phyloP scores from a whole-genome alignment of 2,888 invertebrate genomes.

The Oxyteleia sp. region DNA sequence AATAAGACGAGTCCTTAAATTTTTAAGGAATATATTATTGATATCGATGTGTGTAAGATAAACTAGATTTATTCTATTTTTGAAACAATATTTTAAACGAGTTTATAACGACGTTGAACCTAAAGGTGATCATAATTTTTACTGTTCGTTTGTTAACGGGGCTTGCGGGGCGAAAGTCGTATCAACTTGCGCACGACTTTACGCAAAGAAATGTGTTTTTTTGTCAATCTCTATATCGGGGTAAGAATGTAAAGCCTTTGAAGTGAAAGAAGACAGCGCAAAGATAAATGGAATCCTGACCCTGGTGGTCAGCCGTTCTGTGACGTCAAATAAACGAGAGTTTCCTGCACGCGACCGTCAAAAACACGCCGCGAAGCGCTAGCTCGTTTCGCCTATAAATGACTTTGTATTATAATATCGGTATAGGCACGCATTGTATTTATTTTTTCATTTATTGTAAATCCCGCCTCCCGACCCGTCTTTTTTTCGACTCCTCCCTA shows the following conservation, averaged over 20 bases:
- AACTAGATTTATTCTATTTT: conserved; percentile 64
- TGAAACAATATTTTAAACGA: conserved; percentile 57
- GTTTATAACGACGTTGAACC: conserved; percentile 61
- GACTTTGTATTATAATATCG: conserved; percentile 85
- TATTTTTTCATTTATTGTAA: conserved; percentile 85
- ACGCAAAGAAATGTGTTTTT: conserved; percentile 13
- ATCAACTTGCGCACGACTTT: not conserved
- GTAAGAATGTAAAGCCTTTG: conserved; percentile 18
- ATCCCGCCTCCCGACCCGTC: conserved; percentile 74
- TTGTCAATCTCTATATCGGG: conserved; percentile 16
- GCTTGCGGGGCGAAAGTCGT: conserved; percentile 10
- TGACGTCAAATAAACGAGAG: conserved; percentile 68
- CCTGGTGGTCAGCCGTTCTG: conserved; percentile 50
- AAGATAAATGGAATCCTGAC: conserved; percentile 14
- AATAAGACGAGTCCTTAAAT: conserved; percentile 52
- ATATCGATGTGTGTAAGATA: conserved; percentile 63
- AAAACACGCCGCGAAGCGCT: conserved; percentile 51
- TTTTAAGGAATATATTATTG: conserved; percentile 69
- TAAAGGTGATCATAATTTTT: conserved; percentile 53
- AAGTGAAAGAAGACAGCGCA: conserved; percentile 13
- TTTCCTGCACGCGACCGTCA: conserved; percentile 51
- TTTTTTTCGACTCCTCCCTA: conserved; percentile 15
- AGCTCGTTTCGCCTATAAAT: conserved; percentile 65
- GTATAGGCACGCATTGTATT: conserved; percentile 85
- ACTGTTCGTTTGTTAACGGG: conserved; percentile 48